Conservation (phyloP, 1,140 invertebrate species). For the Solenopsis invicta region DNA sequence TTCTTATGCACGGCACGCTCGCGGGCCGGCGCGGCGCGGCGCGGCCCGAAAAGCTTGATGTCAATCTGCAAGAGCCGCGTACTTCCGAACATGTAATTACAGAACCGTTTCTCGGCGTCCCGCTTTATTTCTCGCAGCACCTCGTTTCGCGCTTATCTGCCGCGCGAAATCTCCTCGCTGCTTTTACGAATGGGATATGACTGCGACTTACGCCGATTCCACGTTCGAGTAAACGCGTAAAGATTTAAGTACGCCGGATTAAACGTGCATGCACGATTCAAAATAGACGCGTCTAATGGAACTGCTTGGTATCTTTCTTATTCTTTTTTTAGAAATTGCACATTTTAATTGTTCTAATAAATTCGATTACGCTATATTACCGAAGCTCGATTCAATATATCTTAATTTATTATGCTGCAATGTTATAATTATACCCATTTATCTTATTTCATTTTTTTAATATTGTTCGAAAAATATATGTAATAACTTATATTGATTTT, state of each 20-base stretch:
- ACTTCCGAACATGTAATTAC: constrained; percentile 66
- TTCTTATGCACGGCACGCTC: constrained; percentile 55
- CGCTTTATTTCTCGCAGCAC: constrained; percentile 61
- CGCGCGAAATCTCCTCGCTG: constrained; percentile 46
- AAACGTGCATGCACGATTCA: neutral
- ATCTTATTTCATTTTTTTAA: neutral
- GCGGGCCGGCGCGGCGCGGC: constrained; percentile 16
- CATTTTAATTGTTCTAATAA: neutral
- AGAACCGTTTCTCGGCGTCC: constrained; percentile 55
- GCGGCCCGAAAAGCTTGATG: constrained; percentile 57
- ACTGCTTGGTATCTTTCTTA: neutral
- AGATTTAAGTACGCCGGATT: neutral
- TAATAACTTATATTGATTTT: neutral
- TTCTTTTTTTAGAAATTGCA: neutral
- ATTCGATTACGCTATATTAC: neutral
- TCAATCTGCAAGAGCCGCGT: constrained; percentile 57
- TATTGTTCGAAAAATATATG: neutral
- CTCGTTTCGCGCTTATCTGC: constrained; percentile 60
- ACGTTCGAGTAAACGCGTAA: neutral
- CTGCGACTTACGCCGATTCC: constrained; percentile 36
- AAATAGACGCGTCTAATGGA: neutral
- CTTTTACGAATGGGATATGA: constrained; percentile 36
- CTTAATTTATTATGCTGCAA: neutral
- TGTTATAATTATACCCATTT: neutral
- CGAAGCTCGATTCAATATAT: neutral